Base-by-base conservation (phyloP, 1,140 invertebrate species). In the Cydia fagiglandana region DNA sequence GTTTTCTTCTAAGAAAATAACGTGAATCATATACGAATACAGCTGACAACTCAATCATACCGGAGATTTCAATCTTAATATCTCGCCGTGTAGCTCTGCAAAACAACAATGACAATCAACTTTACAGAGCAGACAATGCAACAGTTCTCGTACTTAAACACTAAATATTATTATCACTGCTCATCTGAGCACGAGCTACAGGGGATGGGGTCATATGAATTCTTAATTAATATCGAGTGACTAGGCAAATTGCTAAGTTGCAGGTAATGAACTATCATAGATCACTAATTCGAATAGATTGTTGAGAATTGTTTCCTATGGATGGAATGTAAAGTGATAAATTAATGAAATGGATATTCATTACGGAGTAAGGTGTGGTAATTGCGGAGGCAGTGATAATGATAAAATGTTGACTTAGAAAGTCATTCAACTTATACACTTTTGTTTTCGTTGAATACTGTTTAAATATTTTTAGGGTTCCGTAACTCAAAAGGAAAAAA, bases 161-260 rank as follows among this genome's bases (percentile, higher is more conserved):
- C 78, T 84, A 83, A 84, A 83, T 79, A 83, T 86, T 89, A 82
- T 88, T 86, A 38, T 70, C 66, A 17, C 28, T 4, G 64, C n/a
- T 70, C 84, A 83, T 81, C 81, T 81, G 85, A 84, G 80, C 82
- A 80, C 75, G 75, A 82, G 79, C 77, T 80, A 80, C 79, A 76
- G 30, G 73, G 30, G 77, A 82, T 76, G 78, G 56, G 53, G 73
- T 75, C 74, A 78, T 81, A 76, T 73, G 66, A 70, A 70, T 68
- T 80, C 78, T 85, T 89, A 90, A 90, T 90, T 90, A 88, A 87
- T 84, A 88, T 86, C 84, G 82, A 81, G 83, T 88, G 87, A 90
- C 86, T 83, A 77, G 79, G 79, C 87, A 82, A 79, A 82, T 84
- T 74, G 53, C 76, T 78, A 30, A 13, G 38, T 74, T 56, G 79